Evolutionary conservation across 2,888 invertebrate species (phyloP), one percentile per base, ranked within the genome.

Genomic region (Agrochola lota): DNA sequence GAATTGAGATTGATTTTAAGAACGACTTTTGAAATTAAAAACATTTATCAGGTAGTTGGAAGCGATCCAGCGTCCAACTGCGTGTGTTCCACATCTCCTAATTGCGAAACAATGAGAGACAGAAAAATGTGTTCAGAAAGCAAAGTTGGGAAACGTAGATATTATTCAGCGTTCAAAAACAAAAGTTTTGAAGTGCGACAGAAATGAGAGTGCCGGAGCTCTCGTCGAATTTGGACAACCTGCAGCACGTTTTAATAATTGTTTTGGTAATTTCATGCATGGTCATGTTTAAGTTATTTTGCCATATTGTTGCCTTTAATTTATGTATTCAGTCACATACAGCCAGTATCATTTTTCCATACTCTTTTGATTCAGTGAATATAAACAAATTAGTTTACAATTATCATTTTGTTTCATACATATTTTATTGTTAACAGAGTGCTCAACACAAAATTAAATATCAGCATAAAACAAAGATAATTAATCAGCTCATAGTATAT

Each of bases 11-110:
- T 69, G 52, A 78, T 78, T 68, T 49, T 17, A 40, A 57, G 57
- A 78, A 59, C 59, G 55, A 46, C 15, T 46, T 46, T 15, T 46
- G 0, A 30, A 75, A 78, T 83, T 68, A 62, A 75, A 78, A 78
- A 64, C 72, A 71, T 85, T 73, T 71, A 67, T 79, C 69, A 74
- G 59, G 70, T 74, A 62, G 79, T 73, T 83, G 73, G 64, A 77
- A 68, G 67, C 46, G 62, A 67, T 59, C 63, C 66, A 78, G 70
- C 62, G 49, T 74, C 55, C 66, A 70, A 63, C 26, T 57, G 49
- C 40, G 43, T 74, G 17, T 64, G 82, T 67, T 75, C 73, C 57
- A 52, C 11, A 66, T 82, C 60, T 74, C 63, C 59, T 77, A 55
- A 83, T 78, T 76, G 73, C 60, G 12, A 68, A 74, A 71, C 80